Conservation (phyloP, 2,888 invertebrate genomes). For the Lasioglossum marginatum region DNA sequence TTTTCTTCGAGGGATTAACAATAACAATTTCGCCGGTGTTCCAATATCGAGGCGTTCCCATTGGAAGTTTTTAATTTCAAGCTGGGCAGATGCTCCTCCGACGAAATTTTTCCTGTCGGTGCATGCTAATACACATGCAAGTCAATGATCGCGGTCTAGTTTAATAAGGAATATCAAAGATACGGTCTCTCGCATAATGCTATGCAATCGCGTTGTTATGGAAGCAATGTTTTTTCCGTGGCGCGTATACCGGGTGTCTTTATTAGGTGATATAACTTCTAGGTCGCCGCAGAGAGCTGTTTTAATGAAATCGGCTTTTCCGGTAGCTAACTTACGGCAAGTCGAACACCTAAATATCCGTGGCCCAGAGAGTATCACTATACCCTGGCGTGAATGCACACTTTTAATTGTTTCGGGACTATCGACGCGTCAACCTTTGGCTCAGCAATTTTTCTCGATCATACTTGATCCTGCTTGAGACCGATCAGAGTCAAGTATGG, state of each 20-base stretch:
- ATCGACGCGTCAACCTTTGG: too few species aligned
- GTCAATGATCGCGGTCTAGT: constrained; percentile 18
- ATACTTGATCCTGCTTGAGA: too few species aligned
- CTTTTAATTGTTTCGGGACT: background rate
- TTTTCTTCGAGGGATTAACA: background rate
- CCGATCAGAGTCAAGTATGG: too few species aligned
- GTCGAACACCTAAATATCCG: background rate
- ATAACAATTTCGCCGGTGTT: background rate
- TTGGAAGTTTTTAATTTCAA: constrained; percentile 15
- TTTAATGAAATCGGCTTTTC: background rate
- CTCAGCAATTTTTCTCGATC: too few species aligned
- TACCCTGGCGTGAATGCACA: background rate
- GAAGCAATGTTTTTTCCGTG: constrained; percentile 14
- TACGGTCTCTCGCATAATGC: constrained; percentile 20
- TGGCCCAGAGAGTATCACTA: background rate
- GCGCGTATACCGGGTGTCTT: constrained; percentile 13
- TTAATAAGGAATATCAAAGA: constrained; percentile 26
- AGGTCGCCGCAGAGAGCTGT: background rate
- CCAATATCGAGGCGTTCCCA: background rate
- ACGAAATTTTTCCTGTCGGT: background rate
- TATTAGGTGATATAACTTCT: background rate
- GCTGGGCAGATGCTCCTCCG: background rate
- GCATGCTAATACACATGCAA: constrained; percentile 23
- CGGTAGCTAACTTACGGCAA: background rate
- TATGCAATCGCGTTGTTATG: background rate